Percentiles rank a stretch among this genome's conserved stretches.
Evolutionary conservation across 1,140 invertebrate species (phyloP).

Genomic region (roundworm (Caenorhabditis elegans)): WBcel235 BX284605.5:9004001-9004500

Average conservation of each 20-base stretch:
- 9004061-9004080: constrained; percentile 34
- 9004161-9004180: neutral
- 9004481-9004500: no score
- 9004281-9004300: neutral
- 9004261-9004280: neutral
- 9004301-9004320: neutral
- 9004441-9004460: neutral
- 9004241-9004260: constrained; percentile 5
- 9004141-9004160: constrained; percentile 4
- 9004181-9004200: neutral
- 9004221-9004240: neutral
- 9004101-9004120: neutral
- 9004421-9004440: neutral
- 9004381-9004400: neutral
- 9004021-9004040: constrained; percentile 20
- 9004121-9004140: neutral
- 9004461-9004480: no score
- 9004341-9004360: neutral
- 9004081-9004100: neutral
- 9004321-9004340: neutral
- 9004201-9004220: neutral
- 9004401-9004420: neutral
- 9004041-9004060: constrained; percentile 5
- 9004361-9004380: constrained; percentile 8
- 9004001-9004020: neutral